Evolutionary conservation across 2,113 vertebrate species (phyloP).

Genomic region (Indicator maculatus): DNA sequence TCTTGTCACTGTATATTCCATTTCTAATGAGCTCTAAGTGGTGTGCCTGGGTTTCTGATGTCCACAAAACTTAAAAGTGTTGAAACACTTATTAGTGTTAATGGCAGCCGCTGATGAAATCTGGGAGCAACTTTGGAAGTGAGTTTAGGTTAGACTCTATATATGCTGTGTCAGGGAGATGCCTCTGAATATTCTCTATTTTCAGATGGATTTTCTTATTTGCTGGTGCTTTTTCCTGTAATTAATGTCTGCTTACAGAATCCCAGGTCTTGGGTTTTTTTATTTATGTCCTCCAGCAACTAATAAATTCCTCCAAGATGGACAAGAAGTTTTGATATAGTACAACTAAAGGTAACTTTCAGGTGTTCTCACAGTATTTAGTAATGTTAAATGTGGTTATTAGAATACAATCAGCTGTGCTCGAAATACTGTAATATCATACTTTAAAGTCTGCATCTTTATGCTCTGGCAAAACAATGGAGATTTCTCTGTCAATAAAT

Average conservation of each 20-base stretch:
- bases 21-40: neutral
- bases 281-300: neutral
- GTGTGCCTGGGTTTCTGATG: neutral
- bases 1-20: rapidly evolving
- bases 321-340: neutral
- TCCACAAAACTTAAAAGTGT: neutral
- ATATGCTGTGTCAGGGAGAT: neutral
- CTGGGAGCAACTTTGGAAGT: neutral
- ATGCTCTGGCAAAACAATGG: neutral
- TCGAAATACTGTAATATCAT: neutral
- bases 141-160: neutral
- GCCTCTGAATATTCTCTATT: neutral
- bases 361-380: neutral
- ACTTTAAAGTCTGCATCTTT: neutral
- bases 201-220: neutral
- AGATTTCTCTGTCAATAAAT: neutral
- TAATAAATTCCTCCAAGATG: neutral
- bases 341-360: neutral
- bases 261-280: neutral
- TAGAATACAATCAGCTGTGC: neutral
- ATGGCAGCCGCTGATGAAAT: neutral
- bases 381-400: neutral
- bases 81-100: neutral
- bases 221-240: neutral
- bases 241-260: neutral